Conservation (phyloP, 1,140 invertebrate genomes). For the Achroia grisella region DNA sequence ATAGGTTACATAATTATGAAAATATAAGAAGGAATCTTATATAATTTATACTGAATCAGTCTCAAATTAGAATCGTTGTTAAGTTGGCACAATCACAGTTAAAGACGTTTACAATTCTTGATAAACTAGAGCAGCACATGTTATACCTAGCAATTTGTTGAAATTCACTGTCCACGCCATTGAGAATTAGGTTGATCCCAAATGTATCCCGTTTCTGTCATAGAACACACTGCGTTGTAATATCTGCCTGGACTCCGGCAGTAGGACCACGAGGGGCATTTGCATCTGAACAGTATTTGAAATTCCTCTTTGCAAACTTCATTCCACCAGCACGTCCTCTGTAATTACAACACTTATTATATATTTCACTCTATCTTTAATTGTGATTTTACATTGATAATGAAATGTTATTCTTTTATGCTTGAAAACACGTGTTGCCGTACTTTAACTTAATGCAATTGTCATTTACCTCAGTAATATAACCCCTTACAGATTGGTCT, state of each 20-base stretch:
- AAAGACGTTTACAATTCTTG: background rate
- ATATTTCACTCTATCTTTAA: background rate
- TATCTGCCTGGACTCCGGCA: conserved; percentile 90
- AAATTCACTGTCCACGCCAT: conserved; percentile 56
- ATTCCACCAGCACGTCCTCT: conserved; percentile 95
- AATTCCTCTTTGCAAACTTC: conserved; percentile 95
- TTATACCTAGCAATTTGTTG: too few relatives aligned
- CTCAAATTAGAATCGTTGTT: conserved; percentile 53
- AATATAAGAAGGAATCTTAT: conserved; percentile 63
- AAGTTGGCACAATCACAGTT: conserved; percentile 6
- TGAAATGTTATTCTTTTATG: too few relatives aligned
- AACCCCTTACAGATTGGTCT: conserved; percentile 85
- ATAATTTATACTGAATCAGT: conserved; percentile 60
- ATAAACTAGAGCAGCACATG: too few relatives aligned
- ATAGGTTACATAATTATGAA: conserved; percentile 49
- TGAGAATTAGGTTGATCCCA: conserved; percentile 85
- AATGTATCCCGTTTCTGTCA: conserved; percentile 92
- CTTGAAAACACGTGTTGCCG: too few relatives aligned
- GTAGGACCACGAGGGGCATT: conserved; percentile 89
- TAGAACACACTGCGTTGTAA: conserved; percentile 92
- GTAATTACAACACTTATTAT: conserved; percentile 17
- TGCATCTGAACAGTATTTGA: conserved; percentile 88
- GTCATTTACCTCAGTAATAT: conserved; percentile 82
- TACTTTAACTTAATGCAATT: background rate
- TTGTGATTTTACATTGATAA: background rate